A percentile compares a stretch with the other conserved stretches of the same genome.
Evolutionary conservation across 2,888 invertebrate genomes (phyloP).

Genomic region (Rotaria socialis): DNA sequence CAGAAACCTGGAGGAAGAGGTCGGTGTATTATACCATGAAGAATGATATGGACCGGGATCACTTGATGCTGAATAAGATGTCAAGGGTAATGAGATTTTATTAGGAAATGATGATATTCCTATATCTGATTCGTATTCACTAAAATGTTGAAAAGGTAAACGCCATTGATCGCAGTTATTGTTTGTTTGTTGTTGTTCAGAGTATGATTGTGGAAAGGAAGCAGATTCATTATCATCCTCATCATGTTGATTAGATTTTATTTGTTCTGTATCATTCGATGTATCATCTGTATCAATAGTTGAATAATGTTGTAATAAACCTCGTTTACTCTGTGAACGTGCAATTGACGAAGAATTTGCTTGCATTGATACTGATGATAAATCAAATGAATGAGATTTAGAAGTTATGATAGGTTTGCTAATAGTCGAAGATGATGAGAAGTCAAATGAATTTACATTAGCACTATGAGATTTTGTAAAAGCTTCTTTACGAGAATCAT

Average conservation of each 20-base stretch:
- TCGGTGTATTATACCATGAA: background rate
- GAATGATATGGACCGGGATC: conserved; percentile 26
- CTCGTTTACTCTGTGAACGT: background rate
- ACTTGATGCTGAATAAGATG: background rate
- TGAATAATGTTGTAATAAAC: background rate
- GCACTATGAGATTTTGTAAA: background rate
- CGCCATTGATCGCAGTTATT: background rate
- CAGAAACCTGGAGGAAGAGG: background rate
- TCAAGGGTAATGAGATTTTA: background rate
- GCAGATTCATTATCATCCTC: background rate
- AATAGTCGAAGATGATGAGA: background rate
- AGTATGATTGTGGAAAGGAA: background rate
- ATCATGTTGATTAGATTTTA: background rate
- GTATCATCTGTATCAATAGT: conserved; percentile 25
- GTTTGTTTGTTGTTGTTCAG: background rate
- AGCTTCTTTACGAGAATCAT: background rate
- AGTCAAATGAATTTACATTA: background rate
- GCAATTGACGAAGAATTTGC: no score
- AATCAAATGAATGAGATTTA: conserved; percentile 29
- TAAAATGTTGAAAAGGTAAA: background rate
- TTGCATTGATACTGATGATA: background rate
- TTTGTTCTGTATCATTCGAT: background rate
- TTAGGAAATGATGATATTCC: background rate
- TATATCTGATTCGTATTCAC: background rate
- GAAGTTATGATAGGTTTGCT: background rate